Percentiles rank a stretch among this genome's conserved stretches.
Evolutionary conservation across 2,797 vertebrate species (phyloP).

Genomic region (Zenarchopterus dispar): DNA sequence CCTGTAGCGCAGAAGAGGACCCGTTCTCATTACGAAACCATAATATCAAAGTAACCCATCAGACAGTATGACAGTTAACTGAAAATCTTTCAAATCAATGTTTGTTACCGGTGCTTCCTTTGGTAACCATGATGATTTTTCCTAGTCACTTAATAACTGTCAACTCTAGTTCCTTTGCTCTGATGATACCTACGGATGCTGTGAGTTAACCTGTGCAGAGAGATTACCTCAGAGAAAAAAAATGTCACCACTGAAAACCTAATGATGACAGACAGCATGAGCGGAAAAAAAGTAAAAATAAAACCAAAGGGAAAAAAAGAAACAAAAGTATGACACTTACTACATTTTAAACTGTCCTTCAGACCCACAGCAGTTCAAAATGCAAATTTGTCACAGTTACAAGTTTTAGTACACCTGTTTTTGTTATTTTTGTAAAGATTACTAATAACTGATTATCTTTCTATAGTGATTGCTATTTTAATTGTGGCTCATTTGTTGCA

Average conservation of each 20-base stretch:
- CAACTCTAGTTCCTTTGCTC: slow-evolving; percentile 7
- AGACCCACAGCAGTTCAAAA: not conserved
- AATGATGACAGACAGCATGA: no score
- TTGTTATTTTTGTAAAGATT: not conserved
- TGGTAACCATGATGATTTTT: slow-evolving; percentile 32
- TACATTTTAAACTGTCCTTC: not conserved
- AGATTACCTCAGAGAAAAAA: not conserved
- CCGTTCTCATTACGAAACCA: slow-evolving; percentile 48
- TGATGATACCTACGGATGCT: not conserved
- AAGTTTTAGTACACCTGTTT: not conserved
- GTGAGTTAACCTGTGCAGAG: no score
- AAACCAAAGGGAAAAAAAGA: slow-evolving; percentile 2
- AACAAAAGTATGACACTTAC: not conserved
- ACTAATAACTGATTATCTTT: no score
- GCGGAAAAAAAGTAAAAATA: not conserved
- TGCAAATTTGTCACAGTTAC: not conserved
- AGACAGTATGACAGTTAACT: slow-evolving; percentile 17
- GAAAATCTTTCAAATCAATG: slow-evolving; percentile 15
- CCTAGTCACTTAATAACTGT: slow-evolving; percentile 8
- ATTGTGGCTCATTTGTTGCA: no score
- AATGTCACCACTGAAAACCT: not conserved
- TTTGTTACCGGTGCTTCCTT: slow-evolving; percentile 26
- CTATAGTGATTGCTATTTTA: no score
- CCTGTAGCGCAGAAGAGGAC: slow-evolving; percentile 49
- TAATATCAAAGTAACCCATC: slow-evolving; percentile 16